These are phyloP conservation scores for Porites divaricata DNA, from an alignment of 92 coral and sea anemone species.

Conservation along the genomic window DNA sequence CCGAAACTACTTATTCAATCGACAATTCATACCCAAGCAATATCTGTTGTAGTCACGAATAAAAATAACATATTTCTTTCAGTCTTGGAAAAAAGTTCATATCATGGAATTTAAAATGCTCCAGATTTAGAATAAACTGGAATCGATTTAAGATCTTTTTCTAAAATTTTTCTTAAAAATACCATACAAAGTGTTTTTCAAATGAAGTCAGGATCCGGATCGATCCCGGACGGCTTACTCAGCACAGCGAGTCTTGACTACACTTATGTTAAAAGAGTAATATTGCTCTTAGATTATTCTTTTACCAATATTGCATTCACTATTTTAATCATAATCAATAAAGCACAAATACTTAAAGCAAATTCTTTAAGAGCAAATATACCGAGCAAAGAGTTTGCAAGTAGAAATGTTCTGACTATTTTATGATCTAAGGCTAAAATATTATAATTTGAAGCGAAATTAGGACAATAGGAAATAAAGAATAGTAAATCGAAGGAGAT, in stretches of 20 bases:
- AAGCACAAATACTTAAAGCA: background rate
- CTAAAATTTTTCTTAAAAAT: too few species aligned
- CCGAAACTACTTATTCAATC: background rate
- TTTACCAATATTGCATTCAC: background rate
- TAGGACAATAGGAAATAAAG: too few species aligned
- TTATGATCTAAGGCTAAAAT: background rate
- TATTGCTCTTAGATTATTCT: background rate
- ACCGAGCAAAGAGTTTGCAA: background rate
- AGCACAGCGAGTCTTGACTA: background rate
- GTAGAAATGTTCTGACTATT: background rate
- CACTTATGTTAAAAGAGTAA: background rate
- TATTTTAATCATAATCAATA: background rate
- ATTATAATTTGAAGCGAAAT: too few species aligned
- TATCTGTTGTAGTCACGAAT: slow-evolving; percentile 7
- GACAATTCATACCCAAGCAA: background rate
- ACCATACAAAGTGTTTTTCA: too few species aligned
- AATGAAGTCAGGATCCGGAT: too few species aligned
- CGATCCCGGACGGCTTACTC: slow-evolving; percentile 15
- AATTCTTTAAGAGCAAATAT: slow-evolving; percentile 9
- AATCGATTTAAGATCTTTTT: too few species aligned
- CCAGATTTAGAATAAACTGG: background rate
- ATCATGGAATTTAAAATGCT: background rate
- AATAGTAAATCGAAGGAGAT: too few species aligned
- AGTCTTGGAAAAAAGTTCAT: background rate
- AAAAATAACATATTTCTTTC: background rate